phyloP scores from a whole-genome alignment of 1,140 invertebrate genomes.

The Neodiprion fabricii region DNA sequence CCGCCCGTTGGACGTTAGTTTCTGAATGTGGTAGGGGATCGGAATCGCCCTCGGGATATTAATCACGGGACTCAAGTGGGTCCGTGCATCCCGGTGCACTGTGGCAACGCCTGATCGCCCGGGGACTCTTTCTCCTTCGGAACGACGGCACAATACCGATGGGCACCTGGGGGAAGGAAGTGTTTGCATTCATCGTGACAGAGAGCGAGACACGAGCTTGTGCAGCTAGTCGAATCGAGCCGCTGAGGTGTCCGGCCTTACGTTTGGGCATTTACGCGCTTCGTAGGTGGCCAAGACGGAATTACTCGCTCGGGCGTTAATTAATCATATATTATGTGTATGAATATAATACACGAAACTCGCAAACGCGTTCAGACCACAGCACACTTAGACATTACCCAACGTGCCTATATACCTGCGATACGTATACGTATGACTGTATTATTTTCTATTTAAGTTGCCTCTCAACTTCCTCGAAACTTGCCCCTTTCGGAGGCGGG shows the following conservation, averaged over 20 bases:
- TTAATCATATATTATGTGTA: constrained; percentile 48
- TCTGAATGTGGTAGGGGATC: neutral
- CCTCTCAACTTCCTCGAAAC: constrained; percentile 29
- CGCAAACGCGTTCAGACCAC: neutral
- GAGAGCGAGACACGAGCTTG: neutral
- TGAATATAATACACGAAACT: too few species aligned
- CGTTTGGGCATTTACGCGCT: neutral
- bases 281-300: neutral
- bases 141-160: too few species aligned
- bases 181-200: neutral
- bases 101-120: too few species aligned
- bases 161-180: too few species aligned
- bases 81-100: too few species aligned
- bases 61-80: neutral
- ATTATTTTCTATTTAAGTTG: constrained; percentile 58
- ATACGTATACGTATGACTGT: constrained; percentile 41
- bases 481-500: constrained; percentile 20
- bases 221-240: neutral
- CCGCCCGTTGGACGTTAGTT: too few species aligned
- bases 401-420: too few species aligned
- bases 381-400: neutral
- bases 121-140: too few species aligned
- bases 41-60: neutral
- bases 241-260: neutral
- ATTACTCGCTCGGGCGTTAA: constrained; percentile 38